Percentiles rank a stretch among this genome's conserved stretches.
These are phyloP conservation scores for Bombyx huttoni DNA, from an alignment of 2,888 invertebrate genomes.

Conservation along the genomic window DNA sequence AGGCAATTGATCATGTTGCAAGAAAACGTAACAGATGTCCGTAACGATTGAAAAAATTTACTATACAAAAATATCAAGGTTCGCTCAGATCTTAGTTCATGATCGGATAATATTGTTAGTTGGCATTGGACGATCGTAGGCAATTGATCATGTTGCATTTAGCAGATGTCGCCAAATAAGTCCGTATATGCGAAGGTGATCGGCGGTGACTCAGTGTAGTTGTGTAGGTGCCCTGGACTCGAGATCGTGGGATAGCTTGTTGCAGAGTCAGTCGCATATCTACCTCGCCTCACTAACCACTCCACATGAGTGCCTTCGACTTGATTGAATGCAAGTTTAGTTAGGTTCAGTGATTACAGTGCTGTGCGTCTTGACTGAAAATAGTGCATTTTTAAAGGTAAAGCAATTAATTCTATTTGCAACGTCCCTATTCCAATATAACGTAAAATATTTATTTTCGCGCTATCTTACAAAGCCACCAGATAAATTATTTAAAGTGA, in stretches of 20 bases:
- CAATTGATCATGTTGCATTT: constrained; percentile 42
- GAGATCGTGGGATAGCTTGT: constrained; percentile 19
- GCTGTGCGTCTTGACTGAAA: constrained; percentile 16
- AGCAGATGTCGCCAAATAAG: constrained; percentile 64
- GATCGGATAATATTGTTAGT: constrained; percentile 17
- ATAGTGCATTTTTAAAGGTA: constrained; percentile 17
- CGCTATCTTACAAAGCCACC: too few species aligned
- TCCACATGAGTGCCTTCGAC: constrained; percentile 28
- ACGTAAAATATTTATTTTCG: too few species aligned
- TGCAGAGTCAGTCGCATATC: constrained; percentile 38
- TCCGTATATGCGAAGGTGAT: constrained; percentile 64
- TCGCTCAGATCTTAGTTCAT: constrained; percentile 3
- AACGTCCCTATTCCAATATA: too few species aligned
- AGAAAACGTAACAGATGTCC: neutral
- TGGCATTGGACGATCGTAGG: constrained; percentile 40
- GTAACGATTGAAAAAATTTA: neutral
- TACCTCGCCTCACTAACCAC: constrained; percentile 34
- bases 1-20: constrained; percentile 37
- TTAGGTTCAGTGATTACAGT: constrained; percentile 21
- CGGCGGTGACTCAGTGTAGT: constrained; percentile 47
- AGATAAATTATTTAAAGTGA: too few species aligned
- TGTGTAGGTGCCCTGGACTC: constrained; percentile 47
- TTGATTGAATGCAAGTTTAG: constrained; percentile 26
- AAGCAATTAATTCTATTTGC: too few species aligned
- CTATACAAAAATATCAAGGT: neutral